phyloP scores from a whole-genome alignment of 2,113 vertebrate genomes.

The Neoarius graeffei region DNA sequence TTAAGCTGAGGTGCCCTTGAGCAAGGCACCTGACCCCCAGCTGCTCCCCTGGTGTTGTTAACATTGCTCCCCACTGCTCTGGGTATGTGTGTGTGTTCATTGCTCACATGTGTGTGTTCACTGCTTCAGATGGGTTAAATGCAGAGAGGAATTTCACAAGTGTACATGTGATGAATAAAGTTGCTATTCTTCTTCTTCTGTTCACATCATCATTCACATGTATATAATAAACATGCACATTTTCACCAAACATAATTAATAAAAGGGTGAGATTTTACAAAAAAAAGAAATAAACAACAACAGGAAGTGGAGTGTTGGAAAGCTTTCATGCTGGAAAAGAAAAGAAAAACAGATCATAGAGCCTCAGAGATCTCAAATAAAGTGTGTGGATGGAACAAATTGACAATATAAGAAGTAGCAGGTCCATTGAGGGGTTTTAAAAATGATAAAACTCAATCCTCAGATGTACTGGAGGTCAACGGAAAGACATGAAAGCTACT shows the following conservation, averaged over 20 bases:
- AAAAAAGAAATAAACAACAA: neutral
- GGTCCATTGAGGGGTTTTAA: slow-evolving; percentile 5
- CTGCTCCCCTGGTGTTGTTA: too few relatives aligned
- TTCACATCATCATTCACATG: too few relatives aligned
- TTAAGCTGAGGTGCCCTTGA: too few relatives aligned
- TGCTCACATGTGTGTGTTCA: too few relatives aligned
- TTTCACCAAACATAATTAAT: neutral
- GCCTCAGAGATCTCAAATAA: neutral
- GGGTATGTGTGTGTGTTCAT: too few relatives aligned
- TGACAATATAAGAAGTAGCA: neutral
- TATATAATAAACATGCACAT: neutral
- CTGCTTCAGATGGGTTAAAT: too few relatives aligned
- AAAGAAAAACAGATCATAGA: neutral
- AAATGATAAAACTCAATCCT: neutral
- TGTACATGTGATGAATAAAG: too few relatives aligned
- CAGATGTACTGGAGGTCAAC: neutral
- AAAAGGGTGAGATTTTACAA: neutral
- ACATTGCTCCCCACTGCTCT: too few relatives aligned
- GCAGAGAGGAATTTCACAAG: too few relatives aligned
- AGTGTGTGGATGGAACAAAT: neutral
- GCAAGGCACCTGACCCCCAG: too few relatives aligned
- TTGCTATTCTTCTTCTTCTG: too few relatives aligned
- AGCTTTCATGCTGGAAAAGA: neutral
- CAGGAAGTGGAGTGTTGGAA: neutral
- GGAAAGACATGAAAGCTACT: neutral